Evolutionary conservation across 2,113 vertebrate genomes (phyloP).

Genomic region (Kryptolebias marmoratus): DNA sequence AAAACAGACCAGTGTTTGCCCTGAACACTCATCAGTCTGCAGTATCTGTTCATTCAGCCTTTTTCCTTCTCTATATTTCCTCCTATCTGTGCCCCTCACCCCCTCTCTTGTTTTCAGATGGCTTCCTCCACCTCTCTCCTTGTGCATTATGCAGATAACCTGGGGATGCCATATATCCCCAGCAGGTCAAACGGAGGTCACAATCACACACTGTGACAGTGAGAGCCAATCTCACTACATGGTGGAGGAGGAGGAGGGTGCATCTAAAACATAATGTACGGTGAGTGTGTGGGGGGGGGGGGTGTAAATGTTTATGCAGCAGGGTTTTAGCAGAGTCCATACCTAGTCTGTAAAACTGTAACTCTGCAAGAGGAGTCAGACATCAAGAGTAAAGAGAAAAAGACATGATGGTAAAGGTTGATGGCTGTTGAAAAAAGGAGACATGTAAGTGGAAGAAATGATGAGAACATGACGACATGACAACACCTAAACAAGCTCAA

Average conservation of each 20-base stretch:
- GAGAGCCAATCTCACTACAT: constrained; percentile 80
- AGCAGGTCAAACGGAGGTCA: constrained; percentile 85
- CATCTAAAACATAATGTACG: not conserved
- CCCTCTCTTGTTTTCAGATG: constrained; percentile 62
- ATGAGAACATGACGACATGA: too few relatives aligned
- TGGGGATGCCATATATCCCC: constrained; percentile 78
- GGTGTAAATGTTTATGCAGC: constrained; percentile 1
- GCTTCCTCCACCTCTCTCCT: constrained; percentile 82
- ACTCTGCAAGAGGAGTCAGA: too few relatives aligned
- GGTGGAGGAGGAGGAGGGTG: constrained; percentile 44
- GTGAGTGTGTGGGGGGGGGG: not conserved
- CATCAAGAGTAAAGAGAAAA: too few relatives aligned
- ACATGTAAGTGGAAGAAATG: too few relatives aligned
- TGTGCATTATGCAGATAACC: constrained; percentile 84
- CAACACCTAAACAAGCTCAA: too few relatives aligned
- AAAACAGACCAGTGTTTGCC: too few relatives aligned
- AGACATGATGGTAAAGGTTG: too few relatives aligned
- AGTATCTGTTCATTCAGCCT: constrained; percentile 34
- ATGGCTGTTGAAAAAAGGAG: too few relatives aligned
- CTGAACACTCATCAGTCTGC: constrained; percentile 44
- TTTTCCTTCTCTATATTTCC: constrained; percentile 1
- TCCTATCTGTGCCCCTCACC: constrained; percentile 9
- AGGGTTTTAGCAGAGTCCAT: too few relatives aligned
- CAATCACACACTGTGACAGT: constrained; percentile 80
- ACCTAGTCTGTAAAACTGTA: too few relatives aligned